A percentile compares a stretch with the other conserved stretches of the same genome.
Evolutionary conservation across 2,888 invertebrate species (phyloP).

Genomic region (Orthosia cruda): DNA sequence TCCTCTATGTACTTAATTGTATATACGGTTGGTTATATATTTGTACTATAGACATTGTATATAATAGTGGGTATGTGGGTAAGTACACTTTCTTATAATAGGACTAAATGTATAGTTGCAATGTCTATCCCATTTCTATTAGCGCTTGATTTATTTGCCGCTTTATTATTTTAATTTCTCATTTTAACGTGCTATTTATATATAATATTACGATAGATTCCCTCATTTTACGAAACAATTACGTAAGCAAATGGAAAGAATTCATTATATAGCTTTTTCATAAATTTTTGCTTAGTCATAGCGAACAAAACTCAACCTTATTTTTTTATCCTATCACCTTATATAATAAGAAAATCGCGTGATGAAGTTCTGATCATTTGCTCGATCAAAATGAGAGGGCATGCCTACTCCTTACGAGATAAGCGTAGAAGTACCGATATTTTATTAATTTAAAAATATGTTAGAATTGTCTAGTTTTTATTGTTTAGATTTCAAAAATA

Average conservation of each 20-base stretch:
- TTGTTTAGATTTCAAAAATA: constrained; percentile 19
- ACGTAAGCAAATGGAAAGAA: constrained; percentile 76
- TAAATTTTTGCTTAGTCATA: constrained; percentile 18
- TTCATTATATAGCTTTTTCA: constrained; percentile 25
- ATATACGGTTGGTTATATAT: constrained; percentile 53
- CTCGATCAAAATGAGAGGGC: constrained; percentile 69
- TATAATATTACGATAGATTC: constrained; percentile 54
- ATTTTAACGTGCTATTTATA: constrained; percentile 66
- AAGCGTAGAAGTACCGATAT: constrained; percentile 24
- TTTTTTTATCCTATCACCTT: constrained; percentile 4
- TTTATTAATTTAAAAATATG: neutral
- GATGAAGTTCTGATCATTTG: constrained; percentile 72
- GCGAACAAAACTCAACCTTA: neutral
- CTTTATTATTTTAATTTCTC: constrained; percentile 80
- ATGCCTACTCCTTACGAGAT: constrained; percentile 63
- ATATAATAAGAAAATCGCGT: constrained; percentile 3
- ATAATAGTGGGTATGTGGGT: constrained; percentile 62
- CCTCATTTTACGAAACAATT: constrained; percentile 46
- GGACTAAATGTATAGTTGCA: constrained; percentile 68
- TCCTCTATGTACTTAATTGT: constrained; percentile 44
- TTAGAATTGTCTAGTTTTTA: constrained; percentile 31
- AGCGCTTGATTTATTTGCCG: constrained; percentile 87
- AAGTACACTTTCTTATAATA: constrained; percentile 65
- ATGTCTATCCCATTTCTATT: constrained; percentile 74
- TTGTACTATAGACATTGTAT: constrained; percentile 62